Evolutionary conservation across 2,888 invertebrate genomes (phyloP), one percentile per base, ranked within the genome.

Genomic region (Eristalinus aeneus): DNA sequence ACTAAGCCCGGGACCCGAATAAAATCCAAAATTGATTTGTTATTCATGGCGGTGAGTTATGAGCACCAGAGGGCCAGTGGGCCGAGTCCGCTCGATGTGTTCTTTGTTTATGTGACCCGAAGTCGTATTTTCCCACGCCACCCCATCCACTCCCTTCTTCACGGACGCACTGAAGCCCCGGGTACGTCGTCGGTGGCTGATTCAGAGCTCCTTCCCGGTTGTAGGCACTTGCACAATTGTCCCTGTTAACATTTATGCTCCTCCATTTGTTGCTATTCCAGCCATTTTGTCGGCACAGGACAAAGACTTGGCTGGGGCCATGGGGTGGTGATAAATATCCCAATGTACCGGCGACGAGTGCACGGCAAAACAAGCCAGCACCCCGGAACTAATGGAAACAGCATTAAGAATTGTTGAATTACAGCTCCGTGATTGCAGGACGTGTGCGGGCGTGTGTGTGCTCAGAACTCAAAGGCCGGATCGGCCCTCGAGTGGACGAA

Each of bases 1-100:
- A 74, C 80, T 69, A 69, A 58, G 31, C 53, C 61, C 68, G 67
- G 39, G 64, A 64, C 80, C 56, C 74, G 80, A 74, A 80, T 80
- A 80, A 80, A 80, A 80, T 80, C 54, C 68, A 31, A 80, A 80
- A 80, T 80, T 80, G 80, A 80, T 80, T 80, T 80, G 80, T 80
- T 80, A 80, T 80, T 80, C 80, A 80, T 80, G 80, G 58, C 39
- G 68, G 80, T 80, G 74, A 80, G 74, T 80, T 80, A 80, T 74
- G 74, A 69, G 74, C 80, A 10, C n/a, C 53, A 54, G n/a, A n/a
- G 23, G 39, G n/a, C 12, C 56, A 12, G 22, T 39, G 31, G 16
- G n/a, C 56, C n/a, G 23, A 46, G 22, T 31, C 54, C 60, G 32
- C 31, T 65, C 63, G 54, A 69, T 68, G 11, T 69, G 22, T 74